Base-by-base conservation (phyloP, 64 coral and sea anemone genomes). In the Orbicella faveolata region DNA sequence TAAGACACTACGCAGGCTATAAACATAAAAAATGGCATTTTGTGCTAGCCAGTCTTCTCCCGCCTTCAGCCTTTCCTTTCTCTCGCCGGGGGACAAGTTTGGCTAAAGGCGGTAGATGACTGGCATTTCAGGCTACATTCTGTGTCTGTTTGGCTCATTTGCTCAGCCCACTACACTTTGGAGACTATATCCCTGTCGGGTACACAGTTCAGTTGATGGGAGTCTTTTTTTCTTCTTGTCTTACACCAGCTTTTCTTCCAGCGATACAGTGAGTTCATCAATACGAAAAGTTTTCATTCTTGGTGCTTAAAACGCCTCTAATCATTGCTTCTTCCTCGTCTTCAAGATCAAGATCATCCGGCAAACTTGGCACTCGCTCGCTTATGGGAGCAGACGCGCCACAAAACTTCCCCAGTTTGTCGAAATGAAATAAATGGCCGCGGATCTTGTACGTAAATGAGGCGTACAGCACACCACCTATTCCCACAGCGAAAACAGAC, bases 371-470 rank as follows among this genome's bases (percentile, higher is more conserved):
- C 3, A 17, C 37, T 12, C 62, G 37, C 51, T 66, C 48, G 57
- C 75, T 91, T 35, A 10, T 78, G 33, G 69, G 61, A 14, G 16
- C 55, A 76, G 23, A 78, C 55, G 63, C 86, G 13, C 61, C 77
- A 67, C 74, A 88, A 7, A 89, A 52, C 0, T 87, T 72, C 41
- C 63, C 72, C 17, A 95, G 18, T 80, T 92, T 93, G 7, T 99
- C 94, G 35, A 96, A 92, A 79, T 99, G 97, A 73, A 91, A 93
- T 61, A 99, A 89, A 80, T 93, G 94, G 26, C 93, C 94, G 9
- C 97, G 94, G 63, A 86, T 52, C 65, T 88, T 99, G 81, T 95
- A 99, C 6, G 97, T 68, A 79, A 96, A 99, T 1, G 88, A 83
- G 0, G 97, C 90, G 30, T 99, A 99, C 37, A 95, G 66, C 21